Conservation (phyloP, 1,140 invertebrate genomes). For the Arctopsyche grandis region DNA sequence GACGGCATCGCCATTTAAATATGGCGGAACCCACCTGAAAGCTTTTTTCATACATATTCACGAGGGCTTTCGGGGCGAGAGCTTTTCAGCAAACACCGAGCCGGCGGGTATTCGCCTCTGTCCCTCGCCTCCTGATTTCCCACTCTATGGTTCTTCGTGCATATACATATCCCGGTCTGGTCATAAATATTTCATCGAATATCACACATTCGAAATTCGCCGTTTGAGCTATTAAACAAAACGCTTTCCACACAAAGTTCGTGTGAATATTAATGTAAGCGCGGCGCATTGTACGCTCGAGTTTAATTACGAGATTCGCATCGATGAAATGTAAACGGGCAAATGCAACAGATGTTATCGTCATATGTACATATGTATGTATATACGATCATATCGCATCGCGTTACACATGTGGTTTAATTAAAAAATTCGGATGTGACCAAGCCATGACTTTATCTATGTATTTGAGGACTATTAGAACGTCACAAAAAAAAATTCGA, state of each 20-base stretch:
- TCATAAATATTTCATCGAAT: slow-evolving; percentile 42
- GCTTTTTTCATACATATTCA: slow-evolving; percentile 49
- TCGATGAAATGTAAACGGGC: no score
- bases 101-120: slow-evolving; percentile 5
- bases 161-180: slow-evolving; percentile 6
- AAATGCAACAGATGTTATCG: not conserved
- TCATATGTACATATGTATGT: not conserved
- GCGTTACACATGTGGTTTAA: not conserved
- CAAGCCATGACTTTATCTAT: no score
- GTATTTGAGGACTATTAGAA: no score
- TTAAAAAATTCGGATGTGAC: no score
- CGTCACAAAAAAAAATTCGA: no score
- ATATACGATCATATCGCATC: not conserved
- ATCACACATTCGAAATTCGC: slow-evolving; percentile 33
- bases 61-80: slow-evolving; percentile 38
- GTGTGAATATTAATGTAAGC: slow-evolving; percentile 22
- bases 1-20: slow-evolving; percentile 35
- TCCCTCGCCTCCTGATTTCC: not conserved
- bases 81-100: slow-evolving; percentile 42
- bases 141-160: not conserved
- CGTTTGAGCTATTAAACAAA: slow-evolving; percentile 1
- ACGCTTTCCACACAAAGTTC: slow-evolving; percentile 11
- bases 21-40: slow-evolving; percentile 41
- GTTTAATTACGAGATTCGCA: not conserved
- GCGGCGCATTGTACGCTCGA: not conserved